Percentiles rank a stretch among this genome's conserved stretches.
Evolutionary conservation across 2,888 invertebrate genomes (phyloP).

Genomic region (Leptopilina myrica): DNA sequence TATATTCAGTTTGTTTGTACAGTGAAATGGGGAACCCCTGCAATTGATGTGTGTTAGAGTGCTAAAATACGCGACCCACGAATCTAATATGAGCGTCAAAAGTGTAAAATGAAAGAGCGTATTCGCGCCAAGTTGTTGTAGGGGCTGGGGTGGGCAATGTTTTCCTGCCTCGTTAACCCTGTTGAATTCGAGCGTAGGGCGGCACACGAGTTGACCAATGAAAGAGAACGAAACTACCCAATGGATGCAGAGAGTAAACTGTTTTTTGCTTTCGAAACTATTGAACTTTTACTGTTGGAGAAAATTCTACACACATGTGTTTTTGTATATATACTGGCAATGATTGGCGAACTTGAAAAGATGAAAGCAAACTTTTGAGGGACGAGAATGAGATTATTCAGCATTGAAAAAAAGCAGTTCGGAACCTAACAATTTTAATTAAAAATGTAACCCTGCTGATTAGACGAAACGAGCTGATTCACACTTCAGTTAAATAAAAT

Average conservation of each 20-base stretch:
- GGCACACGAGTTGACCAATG: conserved; percentile 18
- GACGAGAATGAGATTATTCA: conserved; percentile 2
- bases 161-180: conserved; percentile 22
- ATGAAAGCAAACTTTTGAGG: conserved; percentile 15
- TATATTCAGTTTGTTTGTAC: not conserved
- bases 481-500: no score
- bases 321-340: not conserved
- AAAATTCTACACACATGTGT: conserved; percentile 10
- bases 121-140: not conserved
- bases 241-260: conserved; percentile 16
- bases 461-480: no score
- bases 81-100: conserved; percentile 29
- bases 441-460: no score
- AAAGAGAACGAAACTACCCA: conserved; percentile 15
- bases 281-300: not conserved
- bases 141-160: not conserved
- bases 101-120: conserved; percentile 24
- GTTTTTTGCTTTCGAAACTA: conserved; percentile 28
- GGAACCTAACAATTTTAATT: no score
- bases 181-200: conserved; percentile 13
- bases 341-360: not conserved
- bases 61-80: not conserved
- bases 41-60: not conserved
- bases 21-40: not conserved
- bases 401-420: no score